Evolutionary conservation across 2,888 invertebrate genomes (phyloP).

Genomic region (Hydropsyche betteni): DNA sequence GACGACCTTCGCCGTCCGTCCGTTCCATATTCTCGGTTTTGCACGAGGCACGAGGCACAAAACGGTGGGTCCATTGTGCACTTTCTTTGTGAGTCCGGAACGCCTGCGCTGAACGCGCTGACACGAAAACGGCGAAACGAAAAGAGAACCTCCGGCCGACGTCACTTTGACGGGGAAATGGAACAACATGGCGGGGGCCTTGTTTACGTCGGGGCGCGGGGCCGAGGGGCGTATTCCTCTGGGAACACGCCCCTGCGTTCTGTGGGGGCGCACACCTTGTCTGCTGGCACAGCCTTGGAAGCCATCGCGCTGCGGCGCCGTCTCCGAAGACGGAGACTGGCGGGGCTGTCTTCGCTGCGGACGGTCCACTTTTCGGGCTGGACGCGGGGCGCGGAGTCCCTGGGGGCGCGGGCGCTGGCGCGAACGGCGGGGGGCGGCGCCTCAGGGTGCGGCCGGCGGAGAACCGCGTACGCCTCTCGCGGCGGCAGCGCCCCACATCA

Average conservation of each 20-base stretch:
- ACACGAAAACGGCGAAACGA: no score
- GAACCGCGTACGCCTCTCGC: slow-evolving; percentile 25
- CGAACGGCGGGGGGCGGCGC: not conserved
- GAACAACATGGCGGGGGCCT: slow-evolving; percentile 16
- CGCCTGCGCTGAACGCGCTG: no score
- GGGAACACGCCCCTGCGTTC: no score
- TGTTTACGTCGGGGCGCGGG: not conserved
- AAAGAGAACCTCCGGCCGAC: no score
- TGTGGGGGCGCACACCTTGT: slow-evolving; percentile 24
- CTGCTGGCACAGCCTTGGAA: slow-evolving; percentile 27
- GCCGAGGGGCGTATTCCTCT: not conserved
- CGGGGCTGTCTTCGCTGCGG: not conserved
- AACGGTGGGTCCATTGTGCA: no score
- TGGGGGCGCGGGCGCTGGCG: not conserved
- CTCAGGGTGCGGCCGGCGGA: not conserved
- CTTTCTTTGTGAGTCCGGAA: no score
- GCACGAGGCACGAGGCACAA: no score
- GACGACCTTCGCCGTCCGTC: no score
- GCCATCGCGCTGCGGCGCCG: slow-evolving; percentile 16
- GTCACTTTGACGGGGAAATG: not conserved
- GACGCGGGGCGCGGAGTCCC: not conserved
- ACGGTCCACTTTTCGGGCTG: no score
- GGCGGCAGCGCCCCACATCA: slow-evolving; percentile 3
- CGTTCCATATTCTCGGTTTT: no score
- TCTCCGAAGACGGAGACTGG: not conserved